Base-by-base conservation (phyloP, 2,797 vertebrate genomes). In the Fistularia tabacaria region DNA sequence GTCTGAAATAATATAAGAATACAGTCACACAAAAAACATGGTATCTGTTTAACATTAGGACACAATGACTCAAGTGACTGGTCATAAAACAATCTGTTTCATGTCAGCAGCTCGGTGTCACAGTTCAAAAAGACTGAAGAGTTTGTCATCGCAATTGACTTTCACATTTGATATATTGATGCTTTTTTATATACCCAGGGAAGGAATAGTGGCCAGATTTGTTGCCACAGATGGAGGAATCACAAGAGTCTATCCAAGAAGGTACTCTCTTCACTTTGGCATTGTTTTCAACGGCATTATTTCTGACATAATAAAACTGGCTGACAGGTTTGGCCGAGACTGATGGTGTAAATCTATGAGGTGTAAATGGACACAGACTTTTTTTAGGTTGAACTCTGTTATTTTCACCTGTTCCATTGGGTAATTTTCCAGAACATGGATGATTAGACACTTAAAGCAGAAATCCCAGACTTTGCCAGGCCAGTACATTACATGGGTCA, bases 141-240 rank as follows among this genome's bases (percentile, higher is more conserved):
- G 59, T 59, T 41, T 3, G 9, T 60, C 56, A 46, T 41, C 10
- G 49, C 13, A 57, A 60, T 54, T 58, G 55, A 46, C 47, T 68
- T 56, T 69, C 41, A 73, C 62, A 69, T 77, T 53, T 73, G 51
- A 82, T 54, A 63, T 52, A 15, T 14, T 62, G 14, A 51, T 84
- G 57, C 64, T 64, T 56, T 73, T 83, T 10, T 47, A 54, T 81
- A 39, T 73, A 76, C 83, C 65, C 82, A 99, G 97, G 41, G 83
- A 92, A 42, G 96, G 94, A 73, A 91, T 95, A 50, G 85, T 91
- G 69, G 93, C 95, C 51, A 93, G 93, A 52, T 99, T 98, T 85
- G 96, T 98, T 52, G 92, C 94, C 66, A 99, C 97, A 25, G 97
- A 99, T 80, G 97, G 96, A 73, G 97, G 97, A 70, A 94, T 99